Evolutionary conservation across 64 coral and sea anemone species (phyloP), one percentile per base, ranked within the genome.

Genomic region (Catalaphyllia jardinei): DNA sequence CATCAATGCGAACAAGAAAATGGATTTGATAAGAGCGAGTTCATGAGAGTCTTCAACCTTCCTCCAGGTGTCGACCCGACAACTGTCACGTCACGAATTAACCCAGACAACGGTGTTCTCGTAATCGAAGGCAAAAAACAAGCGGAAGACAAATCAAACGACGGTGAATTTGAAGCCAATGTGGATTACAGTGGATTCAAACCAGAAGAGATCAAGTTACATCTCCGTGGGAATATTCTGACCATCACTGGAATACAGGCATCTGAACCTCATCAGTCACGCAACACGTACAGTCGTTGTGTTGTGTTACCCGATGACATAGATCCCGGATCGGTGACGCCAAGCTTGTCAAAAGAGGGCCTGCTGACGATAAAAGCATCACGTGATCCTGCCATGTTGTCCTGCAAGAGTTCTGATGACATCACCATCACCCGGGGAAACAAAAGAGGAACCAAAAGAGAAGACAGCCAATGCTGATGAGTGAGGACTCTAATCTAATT

Each of bases 221-320:
- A n/a, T n/a, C n/a, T n/a, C n/a, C n/a, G n/a, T n/a, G n/a, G n/a
- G 24, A 87, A 92, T 74, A 92, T 94, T 78, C 75, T 98, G 12
- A 88, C 87, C 31, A 60, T 98, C 63, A 86, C 29, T 54, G 95
- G 82, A 50, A 92, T 82, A 62, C 89, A 85, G 16, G 83, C 79
- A 50, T 69, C 86, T 3, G 93, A 94, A 55, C 86, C 88, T 8
- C 54, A 77, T 16, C 50, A 73, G n/a, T 91, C 95, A 69, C 79
- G 87, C 20, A 74, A 90, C 8, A n/a, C n/a, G n/a, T 94, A 94
- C 60, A 94, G 80, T 22, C 92, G 92, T 27, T 86, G 91, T n/a
- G 92, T 98, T 67, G 67, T 91, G 19, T 86, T 98, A 3, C 95
- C 95, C 16, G 75, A 87, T 73, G 95, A 98, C 62, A 89, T 89